Base-by-base conservation (phyloP, 2,113 vertebrate genomes). In the Dinomys branickii region DNA sequence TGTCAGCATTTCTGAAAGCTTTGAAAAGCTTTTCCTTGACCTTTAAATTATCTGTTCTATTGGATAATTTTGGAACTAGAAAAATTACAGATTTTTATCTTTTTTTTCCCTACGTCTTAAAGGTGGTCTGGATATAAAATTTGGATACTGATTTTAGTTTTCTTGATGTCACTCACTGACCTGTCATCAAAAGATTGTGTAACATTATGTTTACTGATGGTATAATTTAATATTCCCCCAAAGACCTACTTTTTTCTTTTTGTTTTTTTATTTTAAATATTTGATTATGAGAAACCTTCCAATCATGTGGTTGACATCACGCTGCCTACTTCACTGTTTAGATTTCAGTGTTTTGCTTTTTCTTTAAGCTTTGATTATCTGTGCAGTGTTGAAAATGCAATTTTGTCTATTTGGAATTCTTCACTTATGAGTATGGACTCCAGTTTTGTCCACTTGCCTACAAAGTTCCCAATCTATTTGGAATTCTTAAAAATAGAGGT, bases 1-100 rank as follows among this genome's bases (percentile, higher is more conserved):
- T 97, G 77, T 41, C 0, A 3, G 61, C 59, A 1, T 59, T 97
- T 89, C 90, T 87, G 19, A 50, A 90, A 93, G 63, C 59, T 6
- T 91, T 75, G 52, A 24, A 85, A 93, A 86, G 38, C 35, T 4
- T 92, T 84, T 71, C 52, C 16, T 35, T 38, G 91, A 77, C 88
- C 80, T 95, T 98, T 97, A 20, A 97, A 97, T 50, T 1, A 13
- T 87, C 44, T 13, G 0, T 44, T 71, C 33, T 28, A 82, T 58
- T 85, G 30, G 67, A 94, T 93, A 82, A 91, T 85, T 94, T 90
- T 96, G 78, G 56, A 92, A 96, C 19, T 52, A 67, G 59, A 95
- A 92, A 94, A 26, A 89, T 91, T 54, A 89, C 61, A 96, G 56
- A 89, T 96, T 97, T 96, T 97, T 91, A 94, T 96, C 88, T 94